phyloP scores from a whole-genome alignment of 2,888 invertebrate species.

The Mythimna lalbum region DNA sequence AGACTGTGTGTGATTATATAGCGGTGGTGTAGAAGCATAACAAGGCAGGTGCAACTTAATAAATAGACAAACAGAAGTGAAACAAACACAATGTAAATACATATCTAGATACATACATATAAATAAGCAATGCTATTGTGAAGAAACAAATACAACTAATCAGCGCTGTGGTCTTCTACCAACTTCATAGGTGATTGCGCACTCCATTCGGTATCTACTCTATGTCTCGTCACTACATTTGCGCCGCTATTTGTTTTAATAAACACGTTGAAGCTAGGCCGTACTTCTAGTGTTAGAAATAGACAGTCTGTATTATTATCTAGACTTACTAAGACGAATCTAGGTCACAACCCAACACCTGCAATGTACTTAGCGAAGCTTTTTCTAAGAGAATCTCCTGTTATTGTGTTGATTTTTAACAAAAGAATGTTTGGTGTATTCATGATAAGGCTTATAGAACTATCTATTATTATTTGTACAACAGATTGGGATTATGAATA shows the following conservation, averaged over 20 bases:
- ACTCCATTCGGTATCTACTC: constrained; percentile 22
- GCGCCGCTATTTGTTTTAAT: constrained; percentile 56
- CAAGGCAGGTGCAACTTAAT: too few species aligned
- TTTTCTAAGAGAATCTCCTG: constrained; percentile 24
- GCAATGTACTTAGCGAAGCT: constrained; percentile 20
- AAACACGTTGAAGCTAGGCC: constrained; percentile 50
- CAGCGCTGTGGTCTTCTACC: too few species aligned
- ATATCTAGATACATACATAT: too few species aligned
- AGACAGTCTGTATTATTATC: constrained; percentile 30
- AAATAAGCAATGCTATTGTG: too few species aligned
- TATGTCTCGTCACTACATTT: constrained; percentile 35
- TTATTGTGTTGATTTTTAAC: constrained; percentile 15
- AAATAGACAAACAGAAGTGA: too few species aligned
- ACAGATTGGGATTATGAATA: neutral
- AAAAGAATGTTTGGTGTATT: constrained; percentile 10
- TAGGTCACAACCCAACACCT: constrained; percentile 37
- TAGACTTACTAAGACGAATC: constrained; percentile 25
- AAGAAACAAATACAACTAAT: too few species aligned
- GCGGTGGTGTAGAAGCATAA: too few species aligned
- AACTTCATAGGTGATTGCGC: too few species aligned
- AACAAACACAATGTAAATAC: too few species aligned
- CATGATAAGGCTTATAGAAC: neutral
- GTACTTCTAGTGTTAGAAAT: constrained; percentile 20
- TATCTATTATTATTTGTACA: constrained; percentile 1
- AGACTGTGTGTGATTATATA: too few species aligned